Percentiles rank a stretch among this genome's conserved stretches.
phyloP scores from a whole-genome alignment of 2,113 vertebrate species.

The Semnornis frantzii region DNA sequence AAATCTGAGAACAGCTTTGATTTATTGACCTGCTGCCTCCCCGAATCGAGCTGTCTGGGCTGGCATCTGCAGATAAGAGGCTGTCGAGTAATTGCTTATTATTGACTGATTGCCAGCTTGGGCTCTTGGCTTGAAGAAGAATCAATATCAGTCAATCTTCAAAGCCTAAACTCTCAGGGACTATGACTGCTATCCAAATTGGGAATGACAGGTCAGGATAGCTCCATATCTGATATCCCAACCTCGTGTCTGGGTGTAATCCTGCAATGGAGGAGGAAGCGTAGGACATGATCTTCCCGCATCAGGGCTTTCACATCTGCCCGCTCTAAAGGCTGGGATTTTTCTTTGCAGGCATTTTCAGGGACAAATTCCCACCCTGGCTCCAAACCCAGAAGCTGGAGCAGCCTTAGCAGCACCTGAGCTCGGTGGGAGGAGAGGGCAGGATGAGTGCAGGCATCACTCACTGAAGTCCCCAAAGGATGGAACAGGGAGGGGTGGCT shows the following conservation, averaged over 20 bases:
- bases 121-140: slow-evolving; percentile 51
- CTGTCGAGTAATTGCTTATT: slow-evolving; percentile 67
- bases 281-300: background rate
- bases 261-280: background rate
- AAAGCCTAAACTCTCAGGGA: slow-evolving; percentile 28
- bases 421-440: background rate
- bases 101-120: slow-evolving; percentile 64
- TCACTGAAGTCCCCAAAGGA: background rate
- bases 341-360: background rate
- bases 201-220: slow-evolving; percentile 36
- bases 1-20: slow-evolving; percentile 48
- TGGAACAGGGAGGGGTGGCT: slow-evolving; percentile 8
- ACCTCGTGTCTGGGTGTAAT: background rate
- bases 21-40: slow-evolving; percentile 54
- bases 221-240: slow-evolving; percentile 7
- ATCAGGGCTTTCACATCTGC: background rate
- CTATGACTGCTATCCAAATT: slow-evolving; percentile 42
- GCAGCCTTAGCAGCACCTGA: background rate
- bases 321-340: background rate
- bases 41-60: slow-evolving; percentile 41
- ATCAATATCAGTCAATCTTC: slow-evolving; percentile 67
- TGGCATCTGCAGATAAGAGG: slow-evolving; percentile 63
- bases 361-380: background rate
- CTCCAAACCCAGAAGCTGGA: background rate
- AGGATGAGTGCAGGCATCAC: background rate